Percentiles rank a stretch among this genome's conserved stretches.
phyloP scores from a whole-genome alignment of 2,888 invertebrate species.

The Liodrosophila aerea region DNA sequence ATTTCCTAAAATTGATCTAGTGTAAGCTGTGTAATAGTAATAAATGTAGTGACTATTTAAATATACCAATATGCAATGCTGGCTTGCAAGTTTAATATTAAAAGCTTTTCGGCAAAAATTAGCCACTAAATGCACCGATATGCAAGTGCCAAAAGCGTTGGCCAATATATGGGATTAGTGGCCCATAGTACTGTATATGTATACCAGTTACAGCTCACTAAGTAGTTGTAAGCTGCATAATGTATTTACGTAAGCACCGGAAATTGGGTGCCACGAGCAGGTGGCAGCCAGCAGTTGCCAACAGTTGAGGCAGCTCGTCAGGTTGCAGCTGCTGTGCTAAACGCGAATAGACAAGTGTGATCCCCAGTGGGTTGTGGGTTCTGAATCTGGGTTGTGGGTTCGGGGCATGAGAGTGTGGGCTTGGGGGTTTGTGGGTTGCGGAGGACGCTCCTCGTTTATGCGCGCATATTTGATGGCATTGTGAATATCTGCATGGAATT shows the following conservation, averaged over 20 bases:
- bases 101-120: too few species aligned
- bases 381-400: slow-evolving; percentile 11
- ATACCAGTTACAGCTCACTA: slow-evolving; percentile 43
- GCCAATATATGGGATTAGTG: background rate
- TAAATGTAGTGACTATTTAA: too few species aligned
- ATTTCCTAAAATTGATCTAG: too few species aligned
- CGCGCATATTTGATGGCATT: slow-evolving; percentile 49
- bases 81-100: too few species aligned
- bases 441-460: slow-evolving; percentile 42
- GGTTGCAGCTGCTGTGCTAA: slow-evolving; percentile 58
- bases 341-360: slow-evolving; percentile 74
- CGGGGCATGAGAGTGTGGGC: background rate
- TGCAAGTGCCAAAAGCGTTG: too few species aligned
- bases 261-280: slow-evolving; percentile 73
- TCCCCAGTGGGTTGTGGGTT: slow-evolving; percentile 54
- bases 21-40: too few species aligned
- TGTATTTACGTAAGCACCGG: slow-evolving; percentile 77
- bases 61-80: too few species aligned
- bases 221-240: slow-evolving; percentile 79
- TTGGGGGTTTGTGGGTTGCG: background rate
- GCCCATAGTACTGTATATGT: slow-evolving; percentile 16
- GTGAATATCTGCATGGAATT: slow-evolving; percentile 47
- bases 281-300: slow-evolving; percentile 31
- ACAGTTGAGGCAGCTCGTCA: slow-evolving; percentile 32
- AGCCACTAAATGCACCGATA: too few species aligned